These are phyloP conservation scores for Dendrocopos noguchii DNA, from an alignment of 2,113 vertebrate species.

Conservation along the genomic window DNA sequence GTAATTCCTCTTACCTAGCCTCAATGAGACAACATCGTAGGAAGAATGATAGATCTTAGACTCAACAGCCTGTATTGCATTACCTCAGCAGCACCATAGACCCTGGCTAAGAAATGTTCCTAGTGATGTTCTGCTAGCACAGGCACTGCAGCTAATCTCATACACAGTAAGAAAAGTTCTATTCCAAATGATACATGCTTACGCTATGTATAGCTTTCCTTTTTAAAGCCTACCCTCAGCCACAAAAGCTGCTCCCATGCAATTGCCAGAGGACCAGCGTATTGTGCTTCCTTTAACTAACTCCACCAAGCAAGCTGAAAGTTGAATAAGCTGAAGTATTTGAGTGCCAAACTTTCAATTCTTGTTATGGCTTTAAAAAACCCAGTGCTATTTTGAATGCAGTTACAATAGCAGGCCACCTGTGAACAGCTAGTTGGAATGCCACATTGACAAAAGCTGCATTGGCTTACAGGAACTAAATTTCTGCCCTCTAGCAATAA, in stretches of 20 bases:
- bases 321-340: conserved; percentile 26
- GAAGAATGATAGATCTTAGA: not conserved
- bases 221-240: not conserved
- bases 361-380: conserved; percentile 32
- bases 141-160: not conserved
- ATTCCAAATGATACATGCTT: not conserved
- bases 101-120: not conserved
- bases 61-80: not conserved
- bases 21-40: not conserved
- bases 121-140: not conserved
- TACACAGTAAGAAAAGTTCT: not conserved
- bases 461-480: not conserved
- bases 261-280: not conserved
- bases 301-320: conserved; percentile 24
- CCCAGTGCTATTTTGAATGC: conserved; percentile 27
- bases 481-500: conserved; percentile 36
- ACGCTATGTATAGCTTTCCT: not conserved
- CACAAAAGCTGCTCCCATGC: not conserved
- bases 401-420: conserved; percentile 46
- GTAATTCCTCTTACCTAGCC: not conserved
- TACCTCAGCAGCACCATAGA: not conserved
- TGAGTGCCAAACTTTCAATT: conserved; percentile 59
- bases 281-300: conserved; percentile 8
- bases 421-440: conserved; percentile 35
- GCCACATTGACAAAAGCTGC: not conserved